A percentile compares a stretch with the other conserved stretches of the same genome.
phyloP scores from a whole-genome alignment of 2,797 vertebrate genomes.

The Garrulus glandarius region DNA sequence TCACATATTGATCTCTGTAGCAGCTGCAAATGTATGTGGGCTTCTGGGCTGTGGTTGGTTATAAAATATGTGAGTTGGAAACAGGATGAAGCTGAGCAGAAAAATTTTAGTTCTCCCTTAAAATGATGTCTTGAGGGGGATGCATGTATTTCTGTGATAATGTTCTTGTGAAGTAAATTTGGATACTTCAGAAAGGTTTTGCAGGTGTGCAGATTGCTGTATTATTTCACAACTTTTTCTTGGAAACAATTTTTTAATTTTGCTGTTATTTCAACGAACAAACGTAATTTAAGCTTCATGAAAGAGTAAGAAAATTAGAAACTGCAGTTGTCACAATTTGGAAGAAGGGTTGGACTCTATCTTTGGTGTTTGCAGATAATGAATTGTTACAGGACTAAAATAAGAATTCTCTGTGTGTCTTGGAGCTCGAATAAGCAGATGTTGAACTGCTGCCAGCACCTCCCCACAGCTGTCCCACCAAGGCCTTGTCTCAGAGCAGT shows the following conservation, averaged over 20 bases:
- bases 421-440: neutral
- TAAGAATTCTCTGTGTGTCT: neutral
- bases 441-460: neutral
- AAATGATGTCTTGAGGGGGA: neutral
- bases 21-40: neutral
- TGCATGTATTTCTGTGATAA: neutral
- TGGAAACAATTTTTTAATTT: neutral
- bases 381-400: neutral
- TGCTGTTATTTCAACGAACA: neutral
- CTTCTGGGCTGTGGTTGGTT: neutral
- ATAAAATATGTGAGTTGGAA: neutral
- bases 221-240: neutral
- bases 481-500: neutral
- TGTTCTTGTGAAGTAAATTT: neutral
- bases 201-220: neutral
- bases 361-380: neutral
- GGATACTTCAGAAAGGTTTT: neutral
- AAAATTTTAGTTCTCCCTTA: neutral
- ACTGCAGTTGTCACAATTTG: neutral
- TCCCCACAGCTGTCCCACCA: neutral
- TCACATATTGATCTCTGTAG: rapidly evolving
- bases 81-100: neutral
- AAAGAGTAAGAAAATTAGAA: neutral
- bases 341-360: neutral
- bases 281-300: neutral